Percentiles rank a stretch among this genome's conserved stretches.
Evolutionary conservation across 2,113 vertebrate species (phyloP).

Genomic region (Hippolais icterina): DNA sequence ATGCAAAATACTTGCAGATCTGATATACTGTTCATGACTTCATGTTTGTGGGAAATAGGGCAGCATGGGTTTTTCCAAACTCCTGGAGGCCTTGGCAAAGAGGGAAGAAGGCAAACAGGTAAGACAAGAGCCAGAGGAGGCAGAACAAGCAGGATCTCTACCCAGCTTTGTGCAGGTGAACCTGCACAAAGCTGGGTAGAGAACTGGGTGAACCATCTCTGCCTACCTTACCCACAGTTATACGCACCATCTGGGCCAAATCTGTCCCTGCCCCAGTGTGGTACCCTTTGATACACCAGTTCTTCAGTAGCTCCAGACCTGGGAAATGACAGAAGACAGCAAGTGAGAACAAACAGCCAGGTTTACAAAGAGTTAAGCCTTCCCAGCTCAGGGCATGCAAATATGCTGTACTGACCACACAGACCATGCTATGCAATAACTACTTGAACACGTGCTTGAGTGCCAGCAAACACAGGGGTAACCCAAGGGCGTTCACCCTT

Average conservation of each 20-base stretch:
- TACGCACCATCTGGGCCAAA: constrained; percentile 69
- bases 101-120: neutral
- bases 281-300: constrained; percentile 77
- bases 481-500: constrained; percentile 47
- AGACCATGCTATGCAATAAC: neutral
- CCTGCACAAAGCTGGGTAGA: no score
- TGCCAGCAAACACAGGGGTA: constrained; percentile 4
- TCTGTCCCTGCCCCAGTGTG: constrained; percentile 58
- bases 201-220: neutral
- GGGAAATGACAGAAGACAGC: neutral
- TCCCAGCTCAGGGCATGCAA: neutral
- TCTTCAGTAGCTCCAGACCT: constrained; percentile 80
- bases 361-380: neutral
- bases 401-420: neutral
- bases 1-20: neutral
- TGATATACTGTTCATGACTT: neutral
- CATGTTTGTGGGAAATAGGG: neutral
- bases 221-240: neutral
- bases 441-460: neutral
- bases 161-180: neutral
- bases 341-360: neutral
- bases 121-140: neutral
- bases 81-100: neutral
- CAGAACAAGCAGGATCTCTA: neutral
- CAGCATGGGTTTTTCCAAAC: neutral